Base-by-base conservation (phyloP, 2,888 invertebrate genomes). In the Buathra laborator region DNA sequence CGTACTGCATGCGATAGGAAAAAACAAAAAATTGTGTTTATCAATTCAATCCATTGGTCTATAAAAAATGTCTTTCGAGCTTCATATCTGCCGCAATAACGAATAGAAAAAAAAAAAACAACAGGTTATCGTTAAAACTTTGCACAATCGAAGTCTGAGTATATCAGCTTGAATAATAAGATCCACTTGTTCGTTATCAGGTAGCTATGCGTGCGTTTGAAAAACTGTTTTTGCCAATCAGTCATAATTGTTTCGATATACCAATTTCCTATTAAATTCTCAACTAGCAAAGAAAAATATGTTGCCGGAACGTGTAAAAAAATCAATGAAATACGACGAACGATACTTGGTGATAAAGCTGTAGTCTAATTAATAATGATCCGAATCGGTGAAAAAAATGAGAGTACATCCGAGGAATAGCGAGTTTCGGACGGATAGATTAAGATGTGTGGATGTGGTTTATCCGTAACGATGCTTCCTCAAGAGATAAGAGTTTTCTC, bases 11-110 rank as follows among this genome's bases (percentile, higher is more conserved):
- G 16, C 37, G 9, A 48, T 48, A 48, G 48, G 14, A 59, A 59
- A 62, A 32, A 29, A 29, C 0, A 56, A 71, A 72, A 32, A 6
- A 62, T 46, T 46, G n/a, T 62, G 32, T 64, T 62, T 74, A 74
- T 48, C 32, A 48, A 74, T 62, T 64, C 32, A 12, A 62, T 46
- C 44, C 24, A 5, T 62, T 29, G 14, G 5, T 74, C 43, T 14
- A 44, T 44, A n/a, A 44, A 24, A 59, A 4, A 29, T 59, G 3
- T 43, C 29, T 10, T 14, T 56, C 14, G 29, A 29, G 14, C 59
- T 24, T 59, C 29, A 12, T 24, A 12, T 14, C 14, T 12, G 29
- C 14, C 59, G 29, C 29, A 59, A 29, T 14, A 59, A 29, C 59
- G 24, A 29, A 24, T 24, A n/a, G 19, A 3, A 2, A 10, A 59